Base-by-base conservation (phyloP, 2,797 vertebrate genomes). In the Coranthus polyacanthus region DNA sequence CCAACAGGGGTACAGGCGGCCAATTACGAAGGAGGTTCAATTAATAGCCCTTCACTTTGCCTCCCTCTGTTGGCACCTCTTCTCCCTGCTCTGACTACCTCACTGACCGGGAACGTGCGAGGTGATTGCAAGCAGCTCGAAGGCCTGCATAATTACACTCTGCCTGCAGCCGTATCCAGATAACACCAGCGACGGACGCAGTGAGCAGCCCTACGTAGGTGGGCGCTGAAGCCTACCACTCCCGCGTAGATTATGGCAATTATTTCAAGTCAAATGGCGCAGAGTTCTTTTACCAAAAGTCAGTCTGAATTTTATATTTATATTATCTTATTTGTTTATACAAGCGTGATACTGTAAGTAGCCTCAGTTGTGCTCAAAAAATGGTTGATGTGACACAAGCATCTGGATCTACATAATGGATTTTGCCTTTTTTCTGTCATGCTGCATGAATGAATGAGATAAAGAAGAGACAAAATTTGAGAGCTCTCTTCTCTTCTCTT, bases 401-500 rank as follows among this genome's bases (percentile, higher is more conserved):
- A 87, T 85, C 75, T 88, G 79, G 76, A 84, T 70, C 56, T 55
- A 82, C 76, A 72, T 81, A 81, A 85, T 88, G 75, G 79, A 92
- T 64, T 83, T 73, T 64, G 76, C 72, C 60, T 78, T 56, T 84
- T 71, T 52, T 77, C 81, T 89, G 82, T 88, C 84, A 85, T 78
- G 60, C 64, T 68, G 68, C 51, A 63, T 82, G 72, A 82, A 46
- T 57, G 50, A 36, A 15, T 51, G 49, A 84, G 72, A 75, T 70
- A 70, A 49, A 67, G 63, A 76, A 36, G 44, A 80, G 75, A 79
- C 72, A 68, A 47, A 63, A 69, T 69, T 70, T 58, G 18, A 72
- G 20, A 38, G 18, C 8, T 38, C 11, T 41, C 12, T 34, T 39
- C 16, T 18, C 24, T 24, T 32, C 46, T 71, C 26, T 16, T 26